Conservation (phyloP, 2,888 invertebrate species). For the Amphipoea oculea region DNA sequence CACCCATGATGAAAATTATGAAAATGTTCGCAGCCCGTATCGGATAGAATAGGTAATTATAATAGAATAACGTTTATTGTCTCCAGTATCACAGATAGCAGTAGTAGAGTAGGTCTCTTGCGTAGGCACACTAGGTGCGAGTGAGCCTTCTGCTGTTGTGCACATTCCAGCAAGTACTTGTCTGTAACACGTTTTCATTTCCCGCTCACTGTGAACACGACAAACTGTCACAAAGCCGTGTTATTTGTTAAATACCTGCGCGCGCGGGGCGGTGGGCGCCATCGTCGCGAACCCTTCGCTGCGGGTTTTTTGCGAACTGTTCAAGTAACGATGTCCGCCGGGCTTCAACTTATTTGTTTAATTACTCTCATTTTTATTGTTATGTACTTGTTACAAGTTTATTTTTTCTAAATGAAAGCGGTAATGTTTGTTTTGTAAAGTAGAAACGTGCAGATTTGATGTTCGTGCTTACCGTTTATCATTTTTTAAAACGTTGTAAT, state of each 20-base stretch:
- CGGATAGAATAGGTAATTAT: too few relatives aligned
- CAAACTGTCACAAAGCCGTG: conserved; percentile 35
- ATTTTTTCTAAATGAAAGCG: background rate
- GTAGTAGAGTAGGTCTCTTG: background rate
- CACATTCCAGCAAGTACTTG: background rate
- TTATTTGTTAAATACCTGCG: conserved; percentile 33
- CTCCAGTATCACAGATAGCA: background rate
- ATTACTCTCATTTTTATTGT: conserved; percentile 31
- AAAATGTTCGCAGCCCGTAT: too few relatives aligned
- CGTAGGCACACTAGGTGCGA: too few relatives aligned
- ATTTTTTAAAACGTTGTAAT: background rate
- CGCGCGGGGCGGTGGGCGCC: background rate
- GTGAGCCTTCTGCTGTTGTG: conserved; percentile 22
- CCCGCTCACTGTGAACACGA: conserved; percentile 8
- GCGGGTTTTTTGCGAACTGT: conserved; percentile 8
- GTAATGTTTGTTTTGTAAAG: background rate
- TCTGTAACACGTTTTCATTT: conserved; percentile 17
- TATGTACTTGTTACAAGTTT: conserved; percentile 1
- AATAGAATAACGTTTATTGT: background rate
- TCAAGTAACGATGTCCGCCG: conserved; percentile 29
- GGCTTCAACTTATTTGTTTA: conserved; percentile 31
- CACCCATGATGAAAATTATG: too few relatives aligned
- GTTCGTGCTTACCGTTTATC: background rate
- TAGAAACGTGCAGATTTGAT: background rate
- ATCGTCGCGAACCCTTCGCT: conserved; percentile 11